Evolutionary conservation across 2,113 vertebrate genomes (phyloP).

Genomic region (Indicator maculatus): DNA sequence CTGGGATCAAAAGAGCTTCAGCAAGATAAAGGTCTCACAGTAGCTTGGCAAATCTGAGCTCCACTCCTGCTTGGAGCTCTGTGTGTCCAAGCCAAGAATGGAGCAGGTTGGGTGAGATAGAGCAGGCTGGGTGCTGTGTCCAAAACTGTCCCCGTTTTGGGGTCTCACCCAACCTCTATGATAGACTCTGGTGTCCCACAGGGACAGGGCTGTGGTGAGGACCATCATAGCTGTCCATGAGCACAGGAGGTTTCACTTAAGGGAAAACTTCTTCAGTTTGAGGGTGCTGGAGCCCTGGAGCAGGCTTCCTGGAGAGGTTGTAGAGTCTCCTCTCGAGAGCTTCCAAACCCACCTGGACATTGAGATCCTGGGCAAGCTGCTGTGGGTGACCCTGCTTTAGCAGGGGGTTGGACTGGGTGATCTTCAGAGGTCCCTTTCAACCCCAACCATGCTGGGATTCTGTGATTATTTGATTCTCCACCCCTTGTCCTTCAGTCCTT

Average conservation of each 20-base stretch:
- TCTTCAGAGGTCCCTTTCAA: no score
- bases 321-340: no score
- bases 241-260: no score
- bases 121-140: not conserved
- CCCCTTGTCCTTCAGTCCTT: not conserved
- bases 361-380: no score
- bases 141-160: not conserved
- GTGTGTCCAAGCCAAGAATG: not conserved
- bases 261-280: no score
- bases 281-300: no score
- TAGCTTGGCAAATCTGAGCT: not conserved
- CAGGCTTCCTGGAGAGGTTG: no score
- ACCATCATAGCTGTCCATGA: not conserved
- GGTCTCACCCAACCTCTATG: not conserved
- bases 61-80: not conserved
- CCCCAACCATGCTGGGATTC: no score
- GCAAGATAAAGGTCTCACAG: not conserved
- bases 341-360: no score
- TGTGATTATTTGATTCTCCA: not conserved
- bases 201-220: fast-evolving
- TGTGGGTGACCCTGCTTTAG: no score
- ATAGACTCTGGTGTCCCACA: no score
- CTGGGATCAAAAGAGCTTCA: not conserved
- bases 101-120: not conserved
- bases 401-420: no score